phyloP scores from a whole-genome alignment of 1,140 invertebrate species.

The Drosophila sproati region DNA sequence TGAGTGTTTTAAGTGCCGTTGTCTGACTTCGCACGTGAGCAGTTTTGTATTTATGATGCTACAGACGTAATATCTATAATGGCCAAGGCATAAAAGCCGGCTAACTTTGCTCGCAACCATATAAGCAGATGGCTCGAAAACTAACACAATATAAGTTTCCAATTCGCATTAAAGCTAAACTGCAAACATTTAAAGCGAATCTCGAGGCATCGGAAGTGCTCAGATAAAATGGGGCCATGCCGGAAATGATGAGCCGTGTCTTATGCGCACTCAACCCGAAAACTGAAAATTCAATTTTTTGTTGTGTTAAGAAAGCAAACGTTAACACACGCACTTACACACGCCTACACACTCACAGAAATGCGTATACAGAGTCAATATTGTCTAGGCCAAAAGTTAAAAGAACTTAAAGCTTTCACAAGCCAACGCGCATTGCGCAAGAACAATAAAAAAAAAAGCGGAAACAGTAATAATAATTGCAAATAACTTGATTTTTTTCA shows the following conservation, averaged over 20 bases:
- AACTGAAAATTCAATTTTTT: slow-evolving; percentile 78
- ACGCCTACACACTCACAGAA: slow-evolving; percentile 15
- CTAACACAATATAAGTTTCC: slow-evolving; percentile 28
- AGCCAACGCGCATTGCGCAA: slow-evolving; percentile 59
- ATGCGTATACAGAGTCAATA: slow-evolving; percentile 53
- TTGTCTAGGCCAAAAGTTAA: slow-evolving; percentile 53
- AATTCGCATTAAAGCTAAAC: slow-evolving; percentile 31
- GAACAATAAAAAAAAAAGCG: slow-evolving; percentile 27
- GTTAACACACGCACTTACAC: slow-evolving; percentile 37
- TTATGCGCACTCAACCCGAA: slow-evolving; percentile 68
- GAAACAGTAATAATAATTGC: slow-evolving; percentile 71
- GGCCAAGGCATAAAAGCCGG: slow-evolving; percentile 35
- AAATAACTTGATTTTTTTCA: slow-evolving; percentile 71
- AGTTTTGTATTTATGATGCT: slow-evolving; percentile 53
- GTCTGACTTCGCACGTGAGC: slow-evolving; percentile 47
- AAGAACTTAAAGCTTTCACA: slow-evolving; percentile 73
- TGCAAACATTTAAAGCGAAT: slow-evolving; percentile 35
- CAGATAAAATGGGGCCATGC: slow-evolving; percentile 26
- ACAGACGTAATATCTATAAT: slow-evolving; percentile 72
- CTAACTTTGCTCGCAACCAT: slow-evolving; percentile 8
- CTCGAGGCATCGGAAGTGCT: slow-evolving; percentile 10
- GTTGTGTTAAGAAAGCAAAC: slow-evolving; percentile 54
- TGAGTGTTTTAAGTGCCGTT: slow-evolving; percentile 21
- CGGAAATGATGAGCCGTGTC: slow-evolving; percentile 62
- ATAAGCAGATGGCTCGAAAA: slow-evolving; percentile 15